phyloP scores from a whole-genome alignment of 2,888 invertebrate genomes.

The Diarsia brunnea region DNA sequence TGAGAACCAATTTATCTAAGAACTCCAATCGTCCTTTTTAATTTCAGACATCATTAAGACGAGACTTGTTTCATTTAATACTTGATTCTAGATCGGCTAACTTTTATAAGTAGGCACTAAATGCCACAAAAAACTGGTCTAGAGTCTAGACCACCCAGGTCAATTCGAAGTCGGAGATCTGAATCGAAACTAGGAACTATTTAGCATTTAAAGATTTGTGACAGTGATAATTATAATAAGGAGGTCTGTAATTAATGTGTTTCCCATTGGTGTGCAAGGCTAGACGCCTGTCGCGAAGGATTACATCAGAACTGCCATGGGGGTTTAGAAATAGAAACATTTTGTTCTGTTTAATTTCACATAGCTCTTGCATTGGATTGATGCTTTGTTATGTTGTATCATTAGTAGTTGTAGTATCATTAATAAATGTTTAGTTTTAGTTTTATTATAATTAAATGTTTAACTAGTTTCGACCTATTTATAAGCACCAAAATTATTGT shows the following conservation, averaged over 20 bases:
- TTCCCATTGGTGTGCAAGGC: slow-evolving; percentile 17
- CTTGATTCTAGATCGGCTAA: neutral
- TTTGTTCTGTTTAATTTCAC: neutral
- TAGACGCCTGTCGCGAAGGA: slow-evolving; percentile 3
- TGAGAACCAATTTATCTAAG: slow-evolving; percentile 22
- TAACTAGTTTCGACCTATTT: too few relatives aligned
- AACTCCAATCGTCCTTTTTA: neutral
- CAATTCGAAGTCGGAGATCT: slow-evolving; percentile 10
- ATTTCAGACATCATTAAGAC: slow-evolving; percentile 17
- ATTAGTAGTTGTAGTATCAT: too few relatives aligned
- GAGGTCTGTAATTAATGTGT: slow-evolving; percentile 33
- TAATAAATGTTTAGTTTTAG: too few relatives aligned
- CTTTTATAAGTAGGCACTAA: slow-evolving; percentile 25
- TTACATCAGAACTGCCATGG: neutral
- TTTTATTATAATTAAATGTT: too few relatives aligned
- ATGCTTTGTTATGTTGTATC: neutral
- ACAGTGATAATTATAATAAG: slow-evolving; percentile 44
- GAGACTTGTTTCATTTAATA: slow-evolving; percentile 15
- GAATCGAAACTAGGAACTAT: slow-evolving; percentile 25
- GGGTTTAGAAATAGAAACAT: neutral
- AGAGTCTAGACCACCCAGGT: slow-evolving; percentile 45
- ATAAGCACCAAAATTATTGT: too few relatives aligned
- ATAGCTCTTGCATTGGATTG: neutral
- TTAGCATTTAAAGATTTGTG: slow-evolving; percentile 42
- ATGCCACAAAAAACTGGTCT: slow-evolving; percentile 39